Conservation (phyloP, 2,888 invertebrate genomes). For the Thysanoteuthis rhombus region DNA sequence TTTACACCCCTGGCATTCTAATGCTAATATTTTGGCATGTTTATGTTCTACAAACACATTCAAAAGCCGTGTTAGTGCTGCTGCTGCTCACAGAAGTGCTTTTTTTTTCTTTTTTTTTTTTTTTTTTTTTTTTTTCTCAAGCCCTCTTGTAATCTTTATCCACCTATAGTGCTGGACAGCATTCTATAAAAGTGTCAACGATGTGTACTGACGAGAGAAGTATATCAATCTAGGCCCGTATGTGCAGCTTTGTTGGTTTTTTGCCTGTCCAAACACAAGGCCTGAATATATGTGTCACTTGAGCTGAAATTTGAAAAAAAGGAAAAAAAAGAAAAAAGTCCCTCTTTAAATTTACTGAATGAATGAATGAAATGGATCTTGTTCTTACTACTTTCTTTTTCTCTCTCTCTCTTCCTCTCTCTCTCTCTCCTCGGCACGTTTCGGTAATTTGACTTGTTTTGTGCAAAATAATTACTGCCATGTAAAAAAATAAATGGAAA, state of each 20-base stretch:
- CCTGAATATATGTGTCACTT: constrained; percentile 12
- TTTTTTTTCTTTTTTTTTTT: not conserved
- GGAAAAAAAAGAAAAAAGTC: not conserved
- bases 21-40: constrained; percentile 12
- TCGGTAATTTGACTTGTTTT: not conserved
- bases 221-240: not conserved
- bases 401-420: not conserved
- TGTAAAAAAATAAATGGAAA: not conserved
- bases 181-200: constrained; percentile 12
- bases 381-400: not conserved
- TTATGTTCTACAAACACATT: not conserved
- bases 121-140: too few relatives aligned
- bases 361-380: too few relatives aligned
- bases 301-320: not conserved
- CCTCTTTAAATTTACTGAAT: not conserved
- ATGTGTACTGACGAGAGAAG: constrained; percentile 12
- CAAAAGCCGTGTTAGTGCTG: constrained; percentile 12
- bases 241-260: constrained; percentile 12
- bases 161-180: not conserved
- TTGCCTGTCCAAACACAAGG: constrained; percentile 1
- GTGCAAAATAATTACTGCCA: not conserved
- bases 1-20: constrained; percentile 12
- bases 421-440: not conserved
- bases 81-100: not conserved
- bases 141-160: not conserved